These are phyloP conservation scores for Halyomorpha halys DNA, from an alignment of 1,140 invertebrate species.

Conservation along the genomic window DNA sequence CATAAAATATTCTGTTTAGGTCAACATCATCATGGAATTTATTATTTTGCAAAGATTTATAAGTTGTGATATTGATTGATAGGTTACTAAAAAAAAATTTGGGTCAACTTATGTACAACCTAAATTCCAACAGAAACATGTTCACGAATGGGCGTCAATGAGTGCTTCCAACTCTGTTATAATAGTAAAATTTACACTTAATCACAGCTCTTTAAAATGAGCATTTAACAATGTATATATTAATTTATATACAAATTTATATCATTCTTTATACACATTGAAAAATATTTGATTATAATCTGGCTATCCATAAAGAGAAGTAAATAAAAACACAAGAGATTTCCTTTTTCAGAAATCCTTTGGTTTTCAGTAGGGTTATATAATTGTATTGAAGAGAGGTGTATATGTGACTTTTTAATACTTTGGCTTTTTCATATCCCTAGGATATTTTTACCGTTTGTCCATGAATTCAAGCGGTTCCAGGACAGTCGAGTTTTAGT, in stretches of 20 bases:
- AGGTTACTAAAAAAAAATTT: background rate
- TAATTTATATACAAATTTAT: background rate
- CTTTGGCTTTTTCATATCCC: background rate
- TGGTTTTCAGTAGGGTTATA: background rate
- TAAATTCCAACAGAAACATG: background rate
- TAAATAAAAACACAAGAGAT: conserved; percentile 13
- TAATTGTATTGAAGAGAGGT: background rate
- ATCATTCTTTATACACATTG: conserved; percentile 5
- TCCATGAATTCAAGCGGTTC: background rate
- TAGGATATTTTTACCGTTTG: background rate
- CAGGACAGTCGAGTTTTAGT: conserved; percentile 15
- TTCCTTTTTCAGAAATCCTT: conserved; percentile 10
- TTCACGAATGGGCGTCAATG: background rate
- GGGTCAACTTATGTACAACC: background rate
- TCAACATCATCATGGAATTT: background rate
- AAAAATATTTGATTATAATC: background rate
- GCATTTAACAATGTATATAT: conserved; percentile 1
- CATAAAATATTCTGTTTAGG: background rate
- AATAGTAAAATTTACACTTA: background rate
- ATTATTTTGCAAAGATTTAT: background rate
- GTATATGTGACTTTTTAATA: too few relatives aligned
- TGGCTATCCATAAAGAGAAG: background rate
- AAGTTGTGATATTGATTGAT: background rate
- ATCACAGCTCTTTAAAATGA: conserved; percentile 18
- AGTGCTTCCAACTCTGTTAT: background rate